Conservation (phyloP, 1,140 invertebrate genomes). For the Diuraphis noxia region DNA sequence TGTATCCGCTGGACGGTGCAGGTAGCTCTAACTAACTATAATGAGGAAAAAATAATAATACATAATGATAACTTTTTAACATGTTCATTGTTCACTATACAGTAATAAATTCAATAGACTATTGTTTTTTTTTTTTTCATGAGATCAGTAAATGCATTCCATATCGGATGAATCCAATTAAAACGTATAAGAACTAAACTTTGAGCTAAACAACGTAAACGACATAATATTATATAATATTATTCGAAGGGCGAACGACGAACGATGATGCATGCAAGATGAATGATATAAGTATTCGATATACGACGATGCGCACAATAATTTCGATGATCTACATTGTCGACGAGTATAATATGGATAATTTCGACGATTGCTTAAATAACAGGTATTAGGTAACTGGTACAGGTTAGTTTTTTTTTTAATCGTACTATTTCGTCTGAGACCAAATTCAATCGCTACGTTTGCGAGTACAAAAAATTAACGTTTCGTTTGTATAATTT, state of each 20-base stretch:
- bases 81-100: neutral
- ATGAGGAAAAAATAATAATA: too few relatives aligned
- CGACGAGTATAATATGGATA: neutral
- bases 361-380: neutral
- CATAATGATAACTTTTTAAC: neutral
- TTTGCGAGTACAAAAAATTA: neutral
- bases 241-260: neutral
- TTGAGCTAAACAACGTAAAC: neutral
- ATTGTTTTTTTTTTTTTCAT: neutral
- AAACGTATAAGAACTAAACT: neutral
- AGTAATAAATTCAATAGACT: neutral
- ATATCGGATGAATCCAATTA: neutral
- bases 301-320: neutral
- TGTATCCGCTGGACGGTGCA: too few relatives aligned
- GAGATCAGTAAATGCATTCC: neutral
- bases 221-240: neutral
- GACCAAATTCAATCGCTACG: neutral
- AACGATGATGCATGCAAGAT: too few relatives aligned
- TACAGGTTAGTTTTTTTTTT: neutral
- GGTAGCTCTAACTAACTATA: too few relatives aligned
- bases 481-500: neutral
- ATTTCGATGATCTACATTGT: neutral
- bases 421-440: neutral
- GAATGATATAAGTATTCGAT: neutral
- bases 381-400: neutral